A percentile compares a stretch with the other conserved stretches of the same genome.
These are phyloP conservation scores for Tupaia tana DNA, from an alignment of 2,113 vertebrate species.

Conservation along the genomic window DNA sequence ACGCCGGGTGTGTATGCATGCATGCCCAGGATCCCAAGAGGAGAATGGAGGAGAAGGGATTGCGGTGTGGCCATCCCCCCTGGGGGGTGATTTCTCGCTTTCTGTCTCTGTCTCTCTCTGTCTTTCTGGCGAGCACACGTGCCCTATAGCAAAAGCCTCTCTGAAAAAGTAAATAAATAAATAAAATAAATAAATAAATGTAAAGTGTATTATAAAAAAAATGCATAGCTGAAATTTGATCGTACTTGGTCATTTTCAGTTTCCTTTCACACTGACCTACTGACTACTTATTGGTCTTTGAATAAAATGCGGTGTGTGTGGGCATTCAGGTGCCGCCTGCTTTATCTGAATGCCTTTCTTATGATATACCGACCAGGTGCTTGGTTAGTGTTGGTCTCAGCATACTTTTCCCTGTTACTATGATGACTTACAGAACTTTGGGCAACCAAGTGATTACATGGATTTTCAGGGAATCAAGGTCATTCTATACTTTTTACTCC, in stretches of 20 bases:
- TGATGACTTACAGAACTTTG: not conserved
- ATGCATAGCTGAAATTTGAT: not conserved
- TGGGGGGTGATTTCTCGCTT: too few relatives aligned
- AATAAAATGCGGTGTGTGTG: not conserved
- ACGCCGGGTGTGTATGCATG: too few relatives aligned
- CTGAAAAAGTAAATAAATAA: too few relatives aligned
- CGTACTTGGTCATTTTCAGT: not conserved
- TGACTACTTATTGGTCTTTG: not conserved
- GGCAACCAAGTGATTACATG: not conserved
- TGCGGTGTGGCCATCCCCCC: too few relatives aligned
- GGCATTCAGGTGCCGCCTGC: not conserved
- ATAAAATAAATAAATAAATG: too few relatives aligned
- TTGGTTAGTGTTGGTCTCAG: not conserved
- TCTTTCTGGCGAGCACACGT: too few relatives aligned
- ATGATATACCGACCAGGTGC: not conserved
- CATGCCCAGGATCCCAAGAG: too few relatives aligned
- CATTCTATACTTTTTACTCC: not conserved
- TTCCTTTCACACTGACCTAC: not conserved
- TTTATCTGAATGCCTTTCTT: not conserved
- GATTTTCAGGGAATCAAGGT: constrained; percentile 14
- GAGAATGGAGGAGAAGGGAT: too few relatives aligned
- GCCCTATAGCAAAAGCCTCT: too few relatives aligned
- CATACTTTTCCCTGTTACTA: not conserved
- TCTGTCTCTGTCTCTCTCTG: too few relatives aligned
- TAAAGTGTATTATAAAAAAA: not conserved